Evolutionary conservation across 1,140 invertebrate genomes (phyloP), one percentile per base, ranked within the genome.

Genomic region (Bombus pascuorum): DNA sequence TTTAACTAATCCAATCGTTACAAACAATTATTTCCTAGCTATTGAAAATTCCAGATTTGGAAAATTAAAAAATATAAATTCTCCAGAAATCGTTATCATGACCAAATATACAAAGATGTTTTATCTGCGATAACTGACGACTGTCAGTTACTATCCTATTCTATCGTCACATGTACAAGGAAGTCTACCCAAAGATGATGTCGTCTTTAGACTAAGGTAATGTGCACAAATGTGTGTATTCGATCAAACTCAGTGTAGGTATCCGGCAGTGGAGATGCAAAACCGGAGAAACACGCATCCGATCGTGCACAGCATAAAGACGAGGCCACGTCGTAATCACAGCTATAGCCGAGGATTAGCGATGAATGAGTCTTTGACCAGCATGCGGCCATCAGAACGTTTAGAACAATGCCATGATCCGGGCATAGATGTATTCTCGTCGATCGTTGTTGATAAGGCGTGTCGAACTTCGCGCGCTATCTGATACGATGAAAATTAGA

Each of bases 371-470:
- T 80, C 81, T 81, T 62, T 42, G 77, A 53, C 86, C 32, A 71
- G 81, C 57, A 47, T 65, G 39, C 78, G 81, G 86, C 47, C 70
- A 81, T 88, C 59, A 62, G 87, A 85, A 85, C 68, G 75, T 71
- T 44, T 65, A 44, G 74, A 76, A 88, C 86, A 89, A 89, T 89
- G 34, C 22, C 47, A 53, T 22, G 47, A 53, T 53, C 39, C 3
- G 28, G 57, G n/a, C 66, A 53, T 81, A 85, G 85, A 88, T 57
- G 78, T 72, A 81, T 88, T 81, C 77, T 42, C 15, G 65, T 59
- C 76, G 76, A 70, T 73, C 70, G 47, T 22, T 70, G 73, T 89
- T 89, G 87, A 89, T 88, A 81, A 88, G 44, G 86, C 78, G 53
- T 53, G 47, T 53, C 47, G 47, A 53, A 53, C 18, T 47, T 59